Conservation (phyloP, 2,113 vertebrate genomes). For the Callithrix jacchus region DNA sequence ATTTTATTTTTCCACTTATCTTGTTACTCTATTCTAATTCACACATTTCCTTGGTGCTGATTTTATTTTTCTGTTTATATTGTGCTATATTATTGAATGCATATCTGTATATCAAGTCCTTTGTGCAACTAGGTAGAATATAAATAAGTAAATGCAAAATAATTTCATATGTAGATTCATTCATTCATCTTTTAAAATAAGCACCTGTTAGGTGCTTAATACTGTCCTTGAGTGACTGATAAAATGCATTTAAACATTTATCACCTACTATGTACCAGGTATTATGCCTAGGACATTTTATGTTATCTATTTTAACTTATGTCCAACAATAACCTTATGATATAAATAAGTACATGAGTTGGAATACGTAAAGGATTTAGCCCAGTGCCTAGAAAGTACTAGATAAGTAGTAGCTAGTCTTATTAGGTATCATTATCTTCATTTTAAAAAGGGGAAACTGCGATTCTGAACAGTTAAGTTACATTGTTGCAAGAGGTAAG, state of each 20-base stretch:
- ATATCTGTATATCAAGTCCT: neutral
- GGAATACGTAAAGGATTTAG: neutral
- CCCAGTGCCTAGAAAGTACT: neutral
- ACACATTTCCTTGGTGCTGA: neutral
- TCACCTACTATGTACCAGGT: neutral
- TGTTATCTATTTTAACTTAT: conserved; percentile 11
- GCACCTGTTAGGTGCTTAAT: neutral
- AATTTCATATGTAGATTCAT: neutral
- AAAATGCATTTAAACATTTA: conserved; percentile 43
- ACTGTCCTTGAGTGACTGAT: neutral
- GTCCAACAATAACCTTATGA: neutral
- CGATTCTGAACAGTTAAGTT: neutral
- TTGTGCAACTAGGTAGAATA: neutral
- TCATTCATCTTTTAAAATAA: conserved; percentile 13
- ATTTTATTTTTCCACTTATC: conserved; percentile 1
- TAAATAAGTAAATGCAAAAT: conserved; percentile 44
- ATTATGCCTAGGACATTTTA: neutral
- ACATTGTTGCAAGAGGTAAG: neutral
- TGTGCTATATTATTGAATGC: neutral
- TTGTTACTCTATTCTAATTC: conserved; percentile 41
- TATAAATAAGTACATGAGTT: conserved; percentile 37
- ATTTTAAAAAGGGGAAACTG: conserved; percentile 26
- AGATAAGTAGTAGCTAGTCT: conserved; percentile 9
- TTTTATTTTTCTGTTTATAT: conserved; percentile 47
- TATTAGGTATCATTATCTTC: neutral